Evolutionary conservation across 64 coral and sea anemone genomes (phyloP), one percentile per base, ranked within the genome.

Genomic region (Trachythela sp.): DNA sequence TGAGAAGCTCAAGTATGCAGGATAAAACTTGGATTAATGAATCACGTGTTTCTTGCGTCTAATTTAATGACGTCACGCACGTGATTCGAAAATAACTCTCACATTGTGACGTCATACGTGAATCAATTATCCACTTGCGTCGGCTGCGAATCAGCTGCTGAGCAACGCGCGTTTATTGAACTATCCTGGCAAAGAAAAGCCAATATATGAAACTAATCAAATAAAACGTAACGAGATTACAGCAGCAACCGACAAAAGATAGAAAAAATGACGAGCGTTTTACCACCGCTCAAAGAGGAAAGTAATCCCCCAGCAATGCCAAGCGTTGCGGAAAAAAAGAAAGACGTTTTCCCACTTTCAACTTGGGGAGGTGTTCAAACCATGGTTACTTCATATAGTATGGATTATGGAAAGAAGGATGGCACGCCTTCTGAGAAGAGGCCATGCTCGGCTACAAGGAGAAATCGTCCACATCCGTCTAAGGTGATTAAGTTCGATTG

Each of bases 391-490:
- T 94, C 92, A 8, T 94, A 94, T 52, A 87, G 85, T 8, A 87
- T 88, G 35, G 85, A 88, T 34, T 92, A 88, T 31, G 91, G 68
- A 22, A 77, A 87, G 37, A 92, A 92, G 17, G 90, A 71, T 80
- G 90, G 84, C 17, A 50, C 49, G 15, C 90, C 60, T 9, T 54
- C 84, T 13, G 41, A 52, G 9, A 84, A 84, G 4, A 89, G 88
- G 30, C 92, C 92, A 54, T 86, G 60, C 17, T 93, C 92, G 26
- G 54, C 85, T 15, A 75, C 84, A 11, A 71, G 88, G 58, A 54
- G 85, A 40, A 90, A 88, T 32, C 39, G 89, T 20, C 92, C 92
- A 1, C 92, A 90, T 43, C 92, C 92, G 18, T 87, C 85, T 5
- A 75, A 90, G 92, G 92, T 94, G 27, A 17, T 45, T 45, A 45